Percentiles rank a stretch among this genome's conserved stretches.
Conservation (phyloP, 2,888 invertebrate genomes). For the Lasius fuliginosus region DNA sequence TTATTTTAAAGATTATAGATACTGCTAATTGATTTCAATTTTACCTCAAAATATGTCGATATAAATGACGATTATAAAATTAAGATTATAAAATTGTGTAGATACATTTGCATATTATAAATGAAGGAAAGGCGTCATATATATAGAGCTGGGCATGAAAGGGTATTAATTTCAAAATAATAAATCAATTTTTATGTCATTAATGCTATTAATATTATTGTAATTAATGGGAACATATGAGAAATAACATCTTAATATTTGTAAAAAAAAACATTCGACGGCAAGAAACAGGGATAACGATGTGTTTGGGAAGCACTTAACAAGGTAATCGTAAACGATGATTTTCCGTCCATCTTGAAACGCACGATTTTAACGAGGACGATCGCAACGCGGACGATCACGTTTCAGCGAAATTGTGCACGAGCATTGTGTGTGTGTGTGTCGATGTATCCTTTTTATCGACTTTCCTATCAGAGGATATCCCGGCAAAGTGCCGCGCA, state of each 20-base stretch:
- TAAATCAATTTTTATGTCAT: not conserved
- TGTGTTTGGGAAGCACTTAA: not conserved
- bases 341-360: conserved; percentile 72
- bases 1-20: conserved; percentile 13
- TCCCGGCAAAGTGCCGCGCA: conserved; percentile 34
- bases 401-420: conserved; percentile 33
- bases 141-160: not conserved
- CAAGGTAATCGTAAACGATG: conserved; percentile 49
- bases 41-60: not conserved
- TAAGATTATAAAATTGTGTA: not conserved
- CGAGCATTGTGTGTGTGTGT: conserved; percentile 1
- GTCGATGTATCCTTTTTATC: conserved; percentile 21
- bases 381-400: conserved; percentile 28
- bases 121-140: not conserved
- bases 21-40: not conserved
- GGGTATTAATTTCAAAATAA: not conserved
- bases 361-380: conserved; percentile 42
- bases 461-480: conserved; percentile 18
- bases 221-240: not conserved
- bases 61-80: not conserved
- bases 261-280: not conserved
- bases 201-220: not conserved
- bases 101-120: not conserved
- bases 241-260: conserved; percentile 4
- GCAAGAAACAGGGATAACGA: conserved; percentile 4